These are phyloP conservation scores for Gymnosoma rotundatum DNA, from an alignment of 2,888 invertebrate genomes.

Conservation along the genomic window DNA sequence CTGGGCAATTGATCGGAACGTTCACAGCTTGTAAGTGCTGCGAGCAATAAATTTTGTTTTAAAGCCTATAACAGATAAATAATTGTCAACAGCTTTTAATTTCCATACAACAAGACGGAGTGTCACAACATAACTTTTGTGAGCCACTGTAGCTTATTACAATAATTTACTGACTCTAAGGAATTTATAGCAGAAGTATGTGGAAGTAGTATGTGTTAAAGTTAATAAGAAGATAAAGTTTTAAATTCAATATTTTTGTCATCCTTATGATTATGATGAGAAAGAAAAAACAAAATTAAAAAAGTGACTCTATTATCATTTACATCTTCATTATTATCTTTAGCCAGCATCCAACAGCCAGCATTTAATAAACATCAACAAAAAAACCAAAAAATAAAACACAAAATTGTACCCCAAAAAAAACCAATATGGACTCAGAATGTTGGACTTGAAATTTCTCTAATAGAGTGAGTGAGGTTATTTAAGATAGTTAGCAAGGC, in stretches of 20 bases:
- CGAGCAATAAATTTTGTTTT: too few species aligned
- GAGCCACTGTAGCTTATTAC: constrained; percentile 1
- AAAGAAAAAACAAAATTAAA: constrained; percentile 40
- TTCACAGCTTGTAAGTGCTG: too few species aligned
- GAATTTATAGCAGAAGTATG: background rate
- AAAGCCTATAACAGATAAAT: too few species aligned
- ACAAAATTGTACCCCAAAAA: constrained; percentile 39
- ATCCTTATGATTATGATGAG: constrained; percentile 24
- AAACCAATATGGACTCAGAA: constrained; percentile 16
- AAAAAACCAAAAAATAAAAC: background rate
- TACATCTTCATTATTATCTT: constrained; percentile 41
- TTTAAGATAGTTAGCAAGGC: too few species aligned
- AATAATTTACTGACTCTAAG: constrained; percentile 51
- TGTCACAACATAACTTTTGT: background rate
- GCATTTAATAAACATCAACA: background rate
- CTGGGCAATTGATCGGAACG: too few species aligned
- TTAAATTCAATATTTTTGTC: constrained; percentile 32
- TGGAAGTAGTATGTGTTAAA: constrained; percentile 52
- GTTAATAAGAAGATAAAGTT: constrained; percentile 57
- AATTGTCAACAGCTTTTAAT: background rate
- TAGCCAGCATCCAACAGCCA: constrained; percentile 13
- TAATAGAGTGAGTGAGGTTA: constrained; percentile 8
- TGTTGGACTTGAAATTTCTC: constrained; percentile 51
- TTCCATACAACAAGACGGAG: background rate
- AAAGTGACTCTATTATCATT: constrained; percentile 52